Conservation (phyloP, 1,140 invertebrate genomes). For the Rhopalosiphum maidis region DNA sequence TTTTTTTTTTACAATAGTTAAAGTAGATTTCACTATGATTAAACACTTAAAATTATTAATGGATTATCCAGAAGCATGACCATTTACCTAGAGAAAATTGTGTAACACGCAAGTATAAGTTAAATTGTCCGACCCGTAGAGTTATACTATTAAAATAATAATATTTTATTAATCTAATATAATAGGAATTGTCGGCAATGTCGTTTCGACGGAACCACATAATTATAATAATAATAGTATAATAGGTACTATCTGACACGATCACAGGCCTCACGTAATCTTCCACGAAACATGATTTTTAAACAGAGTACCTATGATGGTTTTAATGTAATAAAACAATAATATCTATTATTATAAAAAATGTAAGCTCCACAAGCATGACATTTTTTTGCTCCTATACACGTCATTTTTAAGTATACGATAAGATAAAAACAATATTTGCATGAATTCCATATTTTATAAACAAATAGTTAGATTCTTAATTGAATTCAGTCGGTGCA, state of each 20-base stretch:
- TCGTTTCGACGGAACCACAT: background rate
- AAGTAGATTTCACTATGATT: background rate
- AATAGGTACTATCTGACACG: too few species aligned
- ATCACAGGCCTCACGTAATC: background rate
- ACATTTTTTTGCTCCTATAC: background rate
- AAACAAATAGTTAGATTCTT: background rate
- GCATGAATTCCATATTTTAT: background rate
- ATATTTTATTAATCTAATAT: background rate
- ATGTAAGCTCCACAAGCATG: background rate
- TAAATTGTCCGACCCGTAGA: background rate
- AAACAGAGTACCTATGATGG: background rate
- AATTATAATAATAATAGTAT: too few species aligned
- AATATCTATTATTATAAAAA: background rate
- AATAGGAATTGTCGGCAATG: background rate
- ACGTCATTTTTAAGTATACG: background rate
- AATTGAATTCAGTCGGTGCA: background rate
- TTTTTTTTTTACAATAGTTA: background rate
- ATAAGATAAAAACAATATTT: background rate
- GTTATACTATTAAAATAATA: background rate
- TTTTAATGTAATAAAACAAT: background rate
- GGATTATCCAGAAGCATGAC: background rate
- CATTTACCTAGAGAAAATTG: background rate
- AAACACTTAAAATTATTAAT: background rate
- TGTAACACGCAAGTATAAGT: background rate
- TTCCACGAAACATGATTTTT: background rate